phyloP scores from a whole-genome alignment of 2,797 vertebrate genomes.

The Peromyscus nudipes region DNA sequence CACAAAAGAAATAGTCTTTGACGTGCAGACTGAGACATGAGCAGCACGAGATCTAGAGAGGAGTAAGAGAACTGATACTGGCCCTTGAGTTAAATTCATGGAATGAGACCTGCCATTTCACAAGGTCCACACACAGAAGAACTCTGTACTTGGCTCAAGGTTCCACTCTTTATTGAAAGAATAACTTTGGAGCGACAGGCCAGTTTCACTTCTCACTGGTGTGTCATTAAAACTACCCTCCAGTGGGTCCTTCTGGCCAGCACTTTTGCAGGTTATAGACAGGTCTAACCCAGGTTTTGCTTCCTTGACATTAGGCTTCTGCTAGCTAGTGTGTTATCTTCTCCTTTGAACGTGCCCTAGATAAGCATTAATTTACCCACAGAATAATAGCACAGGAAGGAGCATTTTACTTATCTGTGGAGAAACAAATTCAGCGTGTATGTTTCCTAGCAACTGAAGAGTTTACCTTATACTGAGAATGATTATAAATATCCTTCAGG shows the following conservation, averaged over 20 bases:
- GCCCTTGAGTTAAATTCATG: neutral
- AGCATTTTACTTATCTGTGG: conserved; percentile 67
- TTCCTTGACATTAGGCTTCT: neutral
- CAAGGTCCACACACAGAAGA: neutral
- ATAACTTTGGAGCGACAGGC: too few species aligned
- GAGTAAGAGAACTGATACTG: neutral
- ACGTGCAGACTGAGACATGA: neutral
- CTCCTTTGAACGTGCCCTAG: conserved; percentile 16
- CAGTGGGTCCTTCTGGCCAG: neutral
- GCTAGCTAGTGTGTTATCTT: neutral
- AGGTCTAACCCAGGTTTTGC: neutral
- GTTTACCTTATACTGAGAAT: conserved; percentile 50
- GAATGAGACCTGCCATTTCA: neutral
- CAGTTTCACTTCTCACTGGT: neutral
- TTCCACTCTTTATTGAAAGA: neutral
- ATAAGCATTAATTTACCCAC: conserved; percentile 61
- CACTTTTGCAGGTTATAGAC: neutral
- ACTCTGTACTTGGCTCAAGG: neutral
- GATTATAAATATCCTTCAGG: conserved; percentile 67
- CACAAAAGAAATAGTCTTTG: neutral
- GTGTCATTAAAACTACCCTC: neutral
- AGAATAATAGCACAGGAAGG: conserved; percentile 12
- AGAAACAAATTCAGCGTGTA: conserved; percentile 69
- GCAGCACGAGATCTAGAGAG: neutral
- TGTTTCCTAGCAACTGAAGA: conserved; percentile 72